phyloP scores from a whole-genome alignment of 2,113 vertebrate species.

The Sakesphorus luctuosus region DNA sequence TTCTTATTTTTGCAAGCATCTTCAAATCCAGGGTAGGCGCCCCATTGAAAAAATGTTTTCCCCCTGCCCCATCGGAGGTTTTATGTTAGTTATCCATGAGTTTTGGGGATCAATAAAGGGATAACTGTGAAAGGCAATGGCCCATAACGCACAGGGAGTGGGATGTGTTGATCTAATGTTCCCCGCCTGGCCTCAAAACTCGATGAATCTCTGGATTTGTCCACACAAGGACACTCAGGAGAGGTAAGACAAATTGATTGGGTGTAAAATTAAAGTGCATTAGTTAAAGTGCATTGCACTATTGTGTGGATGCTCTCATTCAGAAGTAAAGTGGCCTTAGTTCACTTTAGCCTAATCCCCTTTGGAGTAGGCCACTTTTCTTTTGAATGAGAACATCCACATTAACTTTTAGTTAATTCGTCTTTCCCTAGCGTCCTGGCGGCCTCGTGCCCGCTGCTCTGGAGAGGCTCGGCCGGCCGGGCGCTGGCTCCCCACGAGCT shows the following conservation, averaged over 20 bases:
- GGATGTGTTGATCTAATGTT: conserved; percentile 24
- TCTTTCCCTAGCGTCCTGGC: neutral
- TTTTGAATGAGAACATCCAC: conserved; percentile 68
- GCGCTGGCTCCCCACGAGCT: neutral
- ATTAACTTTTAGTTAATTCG: conserved; percentile 66
- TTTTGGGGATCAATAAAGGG: conserved; percentile 42
- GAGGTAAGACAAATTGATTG: conserved; percentile 72
- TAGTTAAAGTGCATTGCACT: conserved; percentile 71
- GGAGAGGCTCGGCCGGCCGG: neutral
- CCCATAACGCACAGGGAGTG: neutral
- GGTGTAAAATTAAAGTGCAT: conserved; percentile 73
- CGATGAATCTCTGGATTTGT: conserved; percentile 43
- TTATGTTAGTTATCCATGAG: neutral
- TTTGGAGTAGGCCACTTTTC: conserved; percentile 69
- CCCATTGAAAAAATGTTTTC: neutral
- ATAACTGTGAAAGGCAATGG: neutral
- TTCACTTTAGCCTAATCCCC: conserved; percentile 73
- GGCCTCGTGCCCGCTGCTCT: neutral
- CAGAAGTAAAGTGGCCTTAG: conserved; percentile 74
- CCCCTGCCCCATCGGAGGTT: fast-evolving
- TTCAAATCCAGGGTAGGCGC: neutral
- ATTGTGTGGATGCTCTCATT: conserved; percentile 72
- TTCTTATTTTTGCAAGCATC: neutral
- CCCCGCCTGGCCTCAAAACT: conserved; percentile 18
- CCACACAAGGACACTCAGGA: conserved; percentile 62